Percentiles rank a stretch among this genome's conserved stretches.
Evolutionary conservation across 2,888 invertebrate genomes (phyloP).

Genomic region (Mongoloraphidia duomilia): DNA sequence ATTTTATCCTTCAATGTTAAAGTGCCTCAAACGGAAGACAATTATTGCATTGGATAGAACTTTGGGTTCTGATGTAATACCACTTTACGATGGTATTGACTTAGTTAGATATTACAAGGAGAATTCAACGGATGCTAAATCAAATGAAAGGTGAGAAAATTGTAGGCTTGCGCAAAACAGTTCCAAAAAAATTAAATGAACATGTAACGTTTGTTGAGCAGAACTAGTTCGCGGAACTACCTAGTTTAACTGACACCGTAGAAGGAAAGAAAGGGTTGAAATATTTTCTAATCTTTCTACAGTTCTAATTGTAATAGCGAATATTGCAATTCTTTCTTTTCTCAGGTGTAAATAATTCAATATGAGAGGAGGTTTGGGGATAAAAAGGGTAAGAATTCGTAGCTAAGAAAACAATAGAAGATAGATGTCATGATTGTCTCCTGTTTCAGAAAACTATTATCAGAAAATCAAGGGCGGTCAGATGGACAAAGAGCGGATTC

Average conservation of each 20-base stretch:
- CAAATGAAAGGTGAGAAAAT: slow-evolving; percentile 24
- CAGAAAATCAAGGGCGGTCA: slow-evolving; percentile 8
- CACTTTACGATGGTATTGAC: slow-evolving; percentile 46
- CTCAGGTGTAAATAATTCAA: too few species aligned
- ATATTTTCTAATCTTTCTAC: too few species aligned
- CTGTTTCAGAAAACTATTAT: not conserved
- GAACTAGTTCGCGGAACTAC: too few species aligned
- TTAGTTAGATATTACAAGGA: slow-evolving; percentile 40
- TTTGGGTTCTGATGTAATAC: slow-evolving; percentile 43
- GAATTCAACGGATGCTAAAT: slow-evolving; percentile 25
- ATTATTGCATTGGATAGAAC: slow-evolving; percentile 44
- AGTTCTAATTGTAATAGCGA: too few species aligned
- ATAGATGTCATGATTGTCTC: not conserved
- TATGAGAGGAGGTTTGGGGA: too few species aligned
- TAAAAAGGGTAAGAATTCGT: too few species aligned
- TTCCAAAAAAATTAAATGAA: slow-evolving; percentile 7
- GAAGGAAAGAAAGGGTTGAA: not conserved
- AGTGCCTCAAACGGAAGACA: slow-evolving; percentile 37
- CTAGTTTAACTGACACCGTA: not conserved
- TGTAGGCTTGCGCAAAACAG: not conserved
- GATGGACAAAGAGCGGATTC: slow-evolving; percentile 12
- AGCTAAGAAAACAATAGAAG: too few species aligned
- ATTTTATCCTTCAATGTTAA: too few species aligned
- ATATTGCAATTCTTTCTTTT: too few species aligned
- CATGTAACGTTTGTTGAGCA: too few species aligned